phyloP scores from a whole-genome alignment of 2,797 vertebrate genomes.

The Gymnopithys bicolor region DNA sequence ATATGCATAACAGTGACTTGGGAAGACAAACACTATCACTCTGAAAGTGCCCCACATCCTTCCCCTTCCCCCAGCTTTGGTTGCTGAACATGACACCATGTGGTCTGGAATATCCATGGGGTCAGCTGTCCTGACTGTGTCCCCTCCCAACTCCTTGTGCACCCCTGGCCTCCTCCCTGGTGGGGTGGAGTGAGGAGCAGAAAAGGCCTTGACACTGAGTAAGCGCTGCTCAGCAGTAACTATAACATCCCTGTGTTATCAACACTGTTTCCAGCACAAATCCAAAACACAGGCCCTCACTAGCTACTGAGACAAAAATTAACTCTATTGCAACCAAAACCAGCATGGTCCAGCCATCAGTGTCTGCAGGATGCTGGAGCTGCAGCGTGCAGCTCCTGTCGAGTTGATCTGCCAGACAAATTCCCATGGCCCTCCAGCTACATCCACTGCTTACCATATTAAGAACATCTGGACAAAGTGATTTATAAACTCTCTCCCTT shows the following conservation, averaged over 20 bases:
- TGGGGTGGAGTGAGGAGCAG: background rate
- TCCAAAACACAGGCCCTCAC: background rate
- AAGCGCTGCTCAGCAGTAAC: background rate
- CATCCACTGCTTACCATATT: background rate
- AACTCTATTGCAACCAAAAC: background rate
- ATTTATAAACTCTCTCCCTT: slow-evolving; percentile 34
- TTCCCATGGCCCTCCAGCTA: background rate
- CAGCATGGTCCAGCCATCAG: background rate
- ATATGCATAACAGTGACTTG: background rate
- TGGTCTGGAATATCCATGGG: background rate
- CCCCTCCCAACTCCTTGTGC: background rate
- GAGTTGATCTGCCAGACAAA: background rate
- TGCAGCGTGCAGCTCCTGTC: background rate
- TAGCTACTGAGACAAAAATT: background rate
- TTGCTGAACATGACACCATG: background rate
- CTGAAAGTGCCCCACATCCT: background rate
- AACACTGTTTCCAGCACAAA: background rate
- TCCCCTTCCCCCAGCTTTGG: background rate
- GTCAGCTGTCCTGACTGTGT: background rate
- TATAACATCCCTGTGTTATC: background rate
- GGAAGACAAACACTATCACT: background rate
- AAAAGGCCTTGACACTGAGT: background rate
- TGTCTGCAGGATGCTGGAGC: background rate
- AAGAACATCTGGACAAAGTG: slow-evolving; percentile 50
- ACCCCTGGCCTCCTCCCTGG: background rate